phyloP scores from a whole-genome alignment of 2,113 vertebrate genomes.

The Tetraodon nigroviridis region DNA sequence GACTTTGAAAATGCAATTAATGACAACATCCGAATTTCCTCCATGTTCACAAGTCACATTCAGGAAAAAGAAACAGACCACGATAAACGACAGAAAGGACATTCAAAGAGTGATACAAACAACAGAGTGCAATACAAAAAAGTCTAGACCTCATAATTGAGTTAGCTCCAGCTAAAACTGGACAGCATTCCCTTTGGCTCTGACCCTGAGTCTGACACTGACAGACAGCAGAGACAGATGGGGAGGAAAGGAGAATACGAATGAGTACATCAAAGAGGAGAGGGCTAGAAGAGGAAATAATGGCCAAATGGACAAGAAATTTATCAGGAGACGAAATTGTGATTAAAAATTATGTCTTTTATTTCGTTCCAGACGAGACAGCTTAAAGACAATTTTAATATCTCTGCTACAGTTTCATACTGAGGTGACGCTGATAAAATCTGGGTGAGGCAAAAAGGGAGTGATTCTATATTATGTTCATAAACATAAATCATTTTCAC shows the following conservation, averaged over 20 bases:
- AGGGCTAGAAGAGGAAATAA: constrained; percentile 20
- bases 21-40: too few species aligned
- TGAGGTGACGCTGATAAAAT: not conserved
- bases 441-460: too few species aligned
- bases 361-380: constrained; percentile 5
- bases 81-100: constrained; percentile 9
- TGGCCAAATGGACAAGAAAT: not conserved
- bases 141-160: constrained; percentile 24
- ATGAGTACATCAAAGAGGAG: constrained; percentile 36
- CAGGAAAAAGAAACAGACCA: not conserved
- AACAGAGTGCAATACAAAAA: constrained; percentile 8
- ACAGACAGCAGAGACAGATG: constrained; percentile 20
- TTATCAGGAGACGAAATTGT: too few species aligned
- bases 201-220: constrained; percentile 41
- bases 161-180: constrained; percentile 30
- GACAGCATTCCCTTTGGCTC: constrained; percentile 22
- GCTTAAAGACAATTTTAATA: constrained; percentile 1
- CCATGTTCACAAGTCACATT: too few species aligned
- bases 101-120: constrained; percentile 6
- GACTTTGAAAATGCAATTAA: not conserved
- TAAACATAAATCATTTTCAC: too few species aligned
- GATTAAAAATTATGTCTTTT: constrained; percentile 1
- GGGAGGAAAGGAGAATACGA: constrained; percentile 25
- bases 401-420: not conserved
- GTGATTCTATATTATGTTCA: too few species aligned